Base-by-base conservation (phyloP, 2,113 vertebrate species). In the Poecile atricapillus region DNA sequence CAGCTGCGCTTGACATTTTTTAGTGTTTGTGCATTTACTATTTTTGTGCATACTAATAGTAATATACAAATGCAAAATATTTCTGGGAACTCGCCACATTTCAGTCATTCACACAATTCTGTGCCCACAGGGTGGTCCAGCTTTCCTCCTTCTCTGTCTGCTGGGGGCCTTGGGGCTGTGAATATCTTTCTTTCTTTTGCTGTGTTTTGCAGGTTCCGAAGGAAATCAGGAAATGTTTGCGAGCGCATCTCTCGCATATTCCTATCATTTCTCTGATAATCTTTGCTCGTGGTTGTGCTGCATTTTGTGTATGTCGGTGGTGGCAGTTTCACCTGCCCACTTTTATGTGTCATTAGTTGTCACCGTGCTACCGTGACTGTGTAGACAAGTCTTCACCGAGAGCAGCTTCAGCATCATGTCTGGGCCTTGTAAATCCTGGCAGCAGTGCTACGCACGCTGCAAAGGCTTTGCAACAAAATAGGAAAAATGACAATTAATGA, bases 371-470 rank as follows among this genome's bases (percentile, higher is more conserved):
- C 55, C 0, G 2, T 37, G 69, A 27, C 62, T 68, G 81, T 22
- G 47, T 11, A 91, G 92, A 64, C 35, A 44, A 22, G 1, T 83
- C 77, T 83, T 85, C 84, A 75, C 77, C 0, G 3, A 67, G 58
- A 89, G 78, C 59, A 41, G 81, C 84, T 76, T 27, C 24, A 0
- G 70, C 33, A 6, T 60, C 23, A 0, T 28, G 35, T 64, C 88
- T 69, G 79, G 82, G 86, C 93, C 94, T 83, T 80, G 64, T 86
- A 92, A 96, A 91, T 83, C 93, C 79, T 44, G 87, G 79, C 67
- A 77, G 59, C 94, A 37, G 30, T 0, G 9, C 50, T 19, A 2
- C 0, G 0, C 52, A 2, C 0, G 0, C 64, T 62, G 67, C 55
- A 67, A 50, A 67, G 60, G 56, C 76, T 91, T 74, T 67, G 87